Evolutionary conservation across 2,888 invertebrate genomes (phyloP), one percentile per base, ranked within the genome.

Genomic region (Meliscaeva auricollis): DNA sequence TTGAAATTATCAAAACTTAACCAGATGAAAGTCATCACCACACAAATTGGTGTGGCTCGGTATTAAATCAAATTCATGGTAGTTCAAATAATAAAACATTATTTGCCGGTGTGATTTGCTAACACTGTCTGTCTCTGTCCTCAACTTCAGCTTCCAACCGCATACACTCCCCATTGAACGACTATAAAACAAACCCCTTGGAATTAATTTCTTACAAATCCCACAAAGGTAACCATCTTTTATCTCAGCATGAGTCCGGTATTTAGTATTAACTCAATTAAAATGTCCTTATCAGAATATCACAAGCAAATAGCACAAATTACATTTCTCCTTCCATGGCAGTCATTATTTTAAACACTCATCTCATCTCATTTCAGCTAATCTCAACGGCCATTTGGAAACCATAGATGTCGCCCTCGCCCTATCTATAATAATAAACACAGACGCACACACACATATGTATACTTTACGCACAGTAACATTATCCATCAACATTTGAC

Each of bases 401-500:
- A 15, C 32, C 35, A 56, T 46, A 6, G 11, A 20, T 11, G 1
- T 30, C 1, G 2, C 35, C 9, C 11, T 11, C 32, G 32, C 7
- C 32, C 3, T 38, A 9, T 11, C 35, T 8, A 11, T 38, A 11
- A 38, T 38, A 38, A 38, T 11, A 38, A 1, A 2, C 35, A 38
- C 35, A 38, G 4, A 17, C 5, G 15, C 35, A 38, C 35, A 17
- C 5, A 46, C 15, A 46, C 15, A 17, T 17, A 26, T 30, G 26
- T 44, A 26, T 6, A 64, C 41, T 35, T 30, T 38, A 6, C 30
- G 17, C 50, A 32, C 30, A 32, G 32, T 41, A 17, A 46, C 11
- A n/a, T 26, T 62, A 81, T 81, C 73, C 81, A 85, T 85, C 85
- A 85, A 50, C 76, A 58, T 81, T 81, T 81, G 76, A 81, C 85